Conservation (phyloP, 2,888 invertebrate species). For the Oscheius myriophilus region DNA sequence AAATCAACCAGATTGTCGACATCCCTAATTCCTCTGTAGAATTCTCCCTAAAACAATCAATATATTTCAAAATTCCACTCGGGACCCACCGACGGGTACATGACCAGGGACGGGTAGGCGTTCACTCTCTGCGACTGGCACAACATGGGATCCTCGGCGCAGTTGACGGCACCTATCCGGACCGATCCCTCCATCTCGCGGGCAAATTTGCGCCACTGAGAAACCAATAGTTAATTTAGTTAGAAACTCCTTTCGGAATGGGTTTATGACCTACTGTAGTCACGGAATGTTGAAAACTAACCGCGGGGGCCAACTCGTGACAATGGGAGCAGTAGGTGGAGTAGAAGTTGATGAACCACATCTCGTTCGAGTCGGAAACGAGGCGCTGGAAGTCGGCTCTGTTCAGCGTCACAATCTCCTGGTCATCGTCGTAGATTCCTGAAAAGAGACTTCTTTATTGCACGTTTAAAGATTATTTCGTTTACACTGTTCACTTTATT, state of each 20-base stretch:
- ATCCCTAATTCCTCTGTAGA: conserved; percentile 77
- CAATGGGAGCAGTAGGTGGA: conserved; percentile 87
- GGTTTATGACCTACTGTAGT: not conserved
- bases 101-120: conserved; percentile 82
- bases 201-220: conserved; percentile 82
- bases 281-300: conserved; percentile 69
- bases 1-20: conserved; percentile 77
- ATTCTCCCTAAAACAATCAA: conserved; percentile 74
- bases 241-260: no score
- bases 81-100: conserved; percentile 76
- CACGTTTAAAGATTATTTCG: conserved; percentile 69
- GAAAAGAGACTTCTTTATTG: conserved; percentile 68
- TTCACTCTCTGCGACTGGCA: conserved; percentile 82
- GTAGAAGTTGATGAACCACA: conserved; percentile 88
- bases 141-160: conserved; percentile 84
- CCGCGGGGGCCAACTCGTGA: conserved; percentile 82
- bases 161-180: conserved; percentile 85
- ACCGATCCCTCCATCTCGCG: conserved; percentile 83
- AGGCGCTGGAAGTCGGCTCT: conserved; percentile 78
- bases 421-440: conserved; percentile 84
- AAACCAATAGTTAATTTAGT: no score
- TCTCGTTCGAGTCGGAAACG: conserved; percentile 76
- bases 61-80: conserved; percentile 18
- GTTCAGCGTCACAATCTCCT: conserved; percentile 82
- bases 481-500: no score